These are phyloP conservation scores for Sternarchorhynchus goeldii DNA, from an alignment of 2,797 vertebrate genomes.

Conservation along the genomic window DNA sequence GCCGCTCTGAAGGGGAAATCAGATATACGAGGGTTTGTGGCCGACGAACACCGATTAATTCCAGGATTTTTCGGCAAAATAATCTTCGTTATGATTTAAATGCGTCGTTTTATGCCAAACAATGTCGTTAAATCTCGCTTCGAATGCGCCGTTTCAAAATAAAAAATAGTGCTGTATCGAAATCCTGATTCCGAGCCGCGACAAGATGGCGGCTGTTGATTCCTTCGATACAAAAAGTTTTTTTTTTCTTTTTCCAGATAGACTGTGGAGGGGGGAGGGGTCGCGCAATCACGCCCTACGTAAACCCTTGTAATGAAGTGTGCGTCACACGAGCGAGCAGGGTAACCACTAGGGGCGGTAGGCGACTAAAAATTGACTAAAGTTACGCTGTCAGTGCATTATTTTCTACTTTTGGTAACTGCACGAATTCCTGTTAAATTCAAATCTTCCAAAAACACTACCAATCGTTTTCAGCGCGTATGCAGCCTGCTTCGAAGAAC, in stretches of 20 bases:
- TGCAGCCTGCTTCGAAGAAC: too few species aligned
- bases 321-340: constrained; percentile 46
- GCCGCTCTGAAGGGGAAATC: constrained; percentile 78
- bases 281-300: constrained; percentile 79
- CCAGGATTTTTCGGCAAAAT: constrained; percentile 72
- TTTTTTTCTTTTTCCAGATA: constrained; percentile 82
- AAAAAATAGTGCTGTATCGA: constrained; percentile 74
- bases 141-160: constrained; percentile 64
- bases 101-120: constrained; percentile 63
- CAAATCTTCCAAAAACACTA: too few species aligned
- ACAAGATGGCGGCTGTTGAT: constrained; percentile 99
- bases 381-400: not conserved
- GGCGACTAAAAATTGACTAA: constrained; percentile 9
- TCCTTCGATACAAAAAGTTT: constrained; percentile 88
- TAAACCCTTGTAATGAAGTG: constrained; percentile 54
- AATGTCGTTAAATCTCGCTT: constrained; percentile 63
- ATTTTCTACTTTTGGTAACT: not conserved
- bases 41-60: constrained; percentile 73
- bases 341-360: constrained; percentile 61
- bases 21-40: constrained; percentile 74
- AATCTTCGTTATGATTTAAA: constrained; percentile 64
- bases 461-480: too few species aligned
- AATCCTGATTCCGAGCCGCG: constrained; percentile 74
- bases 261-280: constrained; percentile 78
- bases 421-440: not conserved